Evolutionary conservation across 2,797 vertebrate genomes (phyloP).

Genomic region (Tokudaia tokunoshimensis): DNA sequence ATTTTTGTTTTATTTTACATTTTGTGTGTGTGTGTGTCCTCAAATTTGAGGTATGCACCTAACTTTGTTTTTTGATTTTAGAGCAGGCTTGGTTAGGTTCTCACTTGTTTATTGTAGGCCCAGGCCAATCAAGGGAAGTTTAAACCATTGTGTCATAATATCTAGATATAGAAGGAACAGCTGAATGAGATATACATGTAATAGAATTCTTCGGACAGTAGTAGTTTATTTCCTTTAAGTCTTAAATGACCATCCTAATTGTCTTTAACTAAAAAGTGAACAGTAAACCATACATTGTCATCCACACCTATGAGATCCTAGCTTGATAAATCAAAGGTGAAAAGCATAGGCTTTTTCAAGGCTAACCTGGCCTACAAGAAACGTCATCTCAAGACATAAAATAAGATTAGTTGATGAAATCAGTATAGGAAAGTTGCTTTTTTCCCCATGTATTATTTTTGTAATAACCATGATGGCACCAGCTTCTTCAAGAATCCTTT

Average conservation of each 20-base stretch:
- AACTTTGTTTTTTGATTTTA: neutral
- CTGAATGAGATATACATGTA: neutral
- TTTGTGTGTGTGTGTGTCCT: neutral
- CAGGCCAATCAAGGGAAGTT: neutral
- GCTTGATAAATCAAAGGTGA: neutral
- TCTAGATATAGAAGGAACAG: neutral
- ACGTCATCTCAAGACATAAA: neutral
- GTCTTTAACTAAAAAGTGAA: neutral
- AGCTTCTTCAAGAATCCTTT: neutral
- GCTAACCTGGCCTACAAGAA: neutral
- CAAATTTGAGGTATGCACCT: neutral
- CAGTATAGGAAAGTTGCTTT: neutral
- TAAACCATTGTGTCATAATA: neutral
- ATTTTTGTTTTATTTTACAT: neutral
- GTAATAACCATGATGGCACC: neutral
- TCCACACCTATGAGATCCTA: neutral
- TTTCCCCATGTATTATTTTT: neutral
- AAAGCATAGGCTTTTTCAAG: neutral
- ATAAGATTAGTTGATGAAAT: neutral
- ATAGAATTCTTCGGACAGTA: neutral
- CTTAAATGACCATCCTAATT: neutral
- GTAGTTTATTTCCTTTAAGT: conserved; percentile 20
- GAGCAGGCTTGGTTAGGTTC: neutral
- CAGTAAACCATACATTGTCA: neutral
- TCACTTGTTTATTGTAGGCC: neutral